These are phyloP conservation scores for Ceriagrion tenellum DNA, from an alignment of 2,888 invertebrate genomes.

Conservation along the genomic window DNA sequence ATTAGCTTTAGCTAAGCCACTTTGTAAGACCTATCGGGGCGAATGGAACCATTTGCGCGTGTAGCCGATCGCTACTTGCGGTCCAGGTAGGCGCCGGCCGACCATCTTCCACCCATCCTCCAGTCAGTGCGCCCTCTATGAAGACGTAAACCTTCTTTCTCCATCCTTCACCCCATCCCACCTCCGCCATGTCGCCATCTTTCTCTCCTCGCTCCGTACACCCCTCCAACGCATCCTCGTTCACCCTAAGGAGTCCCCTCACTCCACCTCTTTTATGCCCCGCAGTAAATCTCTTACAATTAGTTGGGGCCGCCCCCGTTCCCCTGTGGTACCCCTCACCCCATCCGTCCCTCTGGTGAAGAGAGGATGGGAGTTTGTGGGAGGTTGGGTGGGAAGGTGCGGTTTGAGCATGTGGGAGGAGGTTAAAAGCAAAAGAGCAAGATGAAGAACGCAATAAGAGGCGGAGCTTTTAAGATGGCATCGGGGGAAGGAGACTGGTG, in stretches of 20 bases:
- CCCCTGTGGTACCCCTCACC: background rate
- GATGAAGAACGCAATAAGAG: conserved; percentile 60
- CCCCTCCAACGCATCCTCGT: background rate
- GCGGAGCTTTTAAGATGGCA: background rate
- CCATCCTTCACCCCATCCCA: background rate
- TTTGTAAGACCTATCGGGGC: no score
- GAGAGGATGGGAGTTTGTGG: background rate
- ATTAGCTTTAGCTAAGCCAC: no score
- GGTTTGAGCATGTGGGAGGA: background rate
- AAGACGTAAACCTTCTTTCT: background rate
- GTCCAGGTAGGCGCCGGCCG: background rate
- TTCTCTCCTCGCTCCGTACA: background rate
- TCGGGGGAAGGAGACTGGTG: background rate
- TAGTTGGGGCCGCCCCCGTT: conserved; percentile 49
- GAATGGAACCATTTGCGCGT: no score
- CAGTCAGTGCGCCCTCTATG: background rate
- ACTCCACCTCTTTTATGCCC: background rate
- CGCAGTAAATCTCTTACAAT: conserved; percentile 59
- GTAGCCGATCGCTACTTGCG: background rate
- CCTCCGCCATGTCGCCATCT: background rate
- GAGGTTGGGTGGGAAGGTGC: background rate
- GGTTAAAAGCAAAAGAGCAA: background rate
- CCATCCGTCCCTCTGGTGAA: background rate
- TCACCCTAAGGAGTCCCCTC: background rate
- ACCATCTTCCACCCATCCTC: background rate